Evolutionary conservation across 1,140 invertebrate genomes (phyloP).

Genomic region (Plodia interpunctella): DNA sequence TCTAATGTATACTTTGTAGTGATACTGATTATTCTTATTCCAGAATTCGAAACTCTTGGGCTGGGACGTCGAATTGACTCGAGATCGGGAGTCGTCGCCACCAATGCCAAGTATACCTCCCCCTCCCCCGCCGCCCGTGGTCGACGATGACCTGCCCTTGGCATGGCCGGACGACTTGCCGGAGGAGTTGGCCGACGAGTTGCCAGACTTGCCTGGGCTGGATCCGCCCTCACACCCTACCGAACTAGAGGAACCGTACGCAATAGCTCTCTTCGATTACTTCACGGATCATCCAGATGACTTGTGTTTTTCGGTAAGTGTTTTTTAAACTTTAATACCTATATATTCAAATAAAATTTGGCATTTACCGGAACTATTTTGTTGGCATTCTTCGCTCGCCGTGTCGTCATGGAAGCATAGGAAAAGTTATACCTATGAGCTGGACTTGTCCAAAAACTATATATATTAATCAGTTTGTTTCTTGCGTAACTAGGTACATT

Average conservation of each 20-base stretch:
- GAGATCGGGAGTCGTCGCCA: slow-evolving; percentile 76
- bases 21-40: background rate
- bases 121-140: slow-evolving; percentile 81
- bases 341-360: no score
- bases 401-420: no score
- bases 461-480: no score
- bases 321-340: slow-evolving; percentile 12
- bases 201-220: slow-evolving; percentile 32
- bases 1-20: no score
- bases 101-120: slow-evolving; percentile 88
- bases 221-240: slow-evolving; percentile 45
- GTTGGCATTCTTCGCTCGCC: no score
- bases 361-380: no score
- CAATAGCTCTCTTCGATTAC: slow-evolving; percentile 86
- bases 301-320: slow-evolving; percentile 83
- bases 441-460: no score
- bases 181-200: slow-evolving; percentile 57
- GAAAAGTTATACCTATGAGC: no score
- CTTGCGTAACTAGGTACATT: no score
- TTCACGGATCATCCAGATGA: slow-evolving; percentile 83
- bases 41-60: slow-evolving; percentile 47
- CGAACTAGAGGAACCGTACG: slow-evolving; percentile 77
- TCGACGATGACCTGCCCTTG: slow-evolving; percentile 52
- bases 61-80: slow-evolving; percentile 53
- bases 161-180: slow-evolving; percentile 48